Evolutionary conservation across 1,140 invertebrate genomes (phyloP).

Genomic region (Diplogasteroides magnus): DNA sequence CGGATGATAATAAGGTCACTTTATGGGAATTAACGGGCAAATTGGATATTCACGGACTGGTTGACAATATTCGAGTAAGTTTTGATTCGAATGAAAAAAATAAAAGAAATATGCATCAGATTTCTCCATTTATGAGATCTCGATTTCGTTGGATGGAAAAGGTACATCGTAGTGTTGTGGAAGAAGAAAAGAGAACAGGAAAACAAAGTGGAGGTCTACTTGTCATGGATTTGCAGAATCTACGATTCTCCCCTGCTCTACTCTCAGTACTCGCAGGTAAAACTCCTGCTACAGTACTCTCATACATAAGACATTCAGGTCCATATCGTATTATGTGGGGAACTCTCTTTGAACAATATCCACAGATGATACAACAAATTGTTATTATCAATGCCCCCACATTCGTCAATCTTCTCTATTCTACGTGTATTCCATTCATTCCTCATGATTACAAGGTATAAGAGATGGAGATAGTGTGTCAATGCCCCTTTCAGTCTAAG

Average conservation of each 20-base stretch:
- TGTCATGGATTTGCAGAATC: constrained; percentile 33
- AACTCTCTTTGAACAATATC: constrained; percentile 37
- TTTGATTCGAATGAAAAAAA: background rate
- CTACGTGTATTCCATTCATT: constrained; percentile 32
- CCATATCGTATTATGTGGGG: constrained; percentile 38
- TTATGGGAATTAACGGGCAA: constrained; percentile 29
- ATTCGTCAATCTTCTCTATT: constrained; percentile 33
- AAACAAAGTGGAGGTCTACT: constrained; percentile 27
- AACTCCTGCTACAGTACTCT: constrained; percentile 1
- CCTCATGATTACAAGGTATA: constrained; percentile 29
- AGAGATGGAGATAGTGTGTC: background rate
- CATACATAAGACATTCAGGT: constrained; percentile 23
- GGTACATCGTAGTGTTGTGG: constrained; percentile 22
- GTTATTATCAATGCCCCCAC: constrained; percentile 35
- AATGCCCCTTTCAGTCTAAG: background rate
- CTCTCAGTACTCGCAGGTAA: constrained; percentile 28
- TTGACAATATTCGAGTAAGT: constrained; percentile 26
- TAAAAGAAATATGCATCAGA: constrained; percentile 7
- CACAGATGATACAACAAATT: constrained; percentile 34
- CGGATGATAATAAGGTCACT: constrained; percentile 34
- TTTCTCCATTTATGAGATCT: constrained; percentile 33
- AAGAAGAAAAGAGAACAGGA: constrained; percentile 24
- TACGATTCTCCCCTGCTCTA: constrained; percentile 19
- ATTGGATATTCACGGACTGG: constrained; percentile 32
- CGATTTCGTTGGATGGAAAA: constrained; percentile 36